Evolutionary conservation across 2,888 invertebrate species (phyloP), one percentile per base, ranked within the genome.

Genomic region (Acronicta alni): DNA sequence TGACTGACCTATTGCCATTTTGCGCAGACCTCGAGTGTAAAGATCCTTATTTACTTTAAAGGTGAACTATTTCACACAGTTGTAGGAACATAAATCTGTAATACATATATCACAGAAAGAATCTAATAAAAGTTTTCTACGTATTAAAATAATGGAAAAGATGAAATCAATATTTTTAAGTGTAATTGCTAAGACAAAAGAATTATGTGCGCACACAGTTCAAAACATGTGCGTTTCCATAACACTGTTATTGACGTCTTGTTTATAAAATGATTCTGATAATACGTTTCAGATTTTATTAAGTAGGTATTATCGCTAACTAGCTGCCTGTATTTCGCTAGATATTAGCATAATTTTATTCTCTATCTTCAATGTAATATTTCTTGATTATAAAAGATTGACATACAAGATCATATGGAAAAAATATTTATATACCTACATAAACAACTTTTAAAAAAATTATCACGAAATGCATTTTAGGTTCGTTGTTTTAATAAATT

Each of bases 121-220:
- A 75, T 73, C 75, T 68, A 73, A 72, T 72, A 69, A 77, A 77
- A 73, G 46, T 70, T 73, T 72, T 69, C 69, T 63, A 64, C 71
- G 67, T 81, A 82, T 82, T 79, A 79, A 85, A 85, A 83, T 84
- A 86, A 81, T 81, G 77, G 79, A 81, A 84, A 83, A 91, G 89
- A 92, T 90, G 87, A 89, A 90, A 92, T 92, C 89, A 89, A 91
- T 90, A 89, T 91, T 91, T 92, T 90, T 87, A 86, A 90, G 86
- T 90, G 88, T 92, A 92, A 92, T 92, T 91, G 92, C 89, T 86
- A 81, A 88, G 88, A 91, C 89, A 90, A 89, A 91, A 92, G 91
- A 92, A 88, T 88, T 90, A 90, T 92, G 89, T 86, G 88, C 85
- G 79, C 79, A 83, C 83, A 83, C 77, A 80, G 84, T 85, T 88